These are phyloP conservation scores for Oscheius sp. DNA, from an alignment of 2,888 invertebrate genomes.

Conservation along the genomic window DNA sequence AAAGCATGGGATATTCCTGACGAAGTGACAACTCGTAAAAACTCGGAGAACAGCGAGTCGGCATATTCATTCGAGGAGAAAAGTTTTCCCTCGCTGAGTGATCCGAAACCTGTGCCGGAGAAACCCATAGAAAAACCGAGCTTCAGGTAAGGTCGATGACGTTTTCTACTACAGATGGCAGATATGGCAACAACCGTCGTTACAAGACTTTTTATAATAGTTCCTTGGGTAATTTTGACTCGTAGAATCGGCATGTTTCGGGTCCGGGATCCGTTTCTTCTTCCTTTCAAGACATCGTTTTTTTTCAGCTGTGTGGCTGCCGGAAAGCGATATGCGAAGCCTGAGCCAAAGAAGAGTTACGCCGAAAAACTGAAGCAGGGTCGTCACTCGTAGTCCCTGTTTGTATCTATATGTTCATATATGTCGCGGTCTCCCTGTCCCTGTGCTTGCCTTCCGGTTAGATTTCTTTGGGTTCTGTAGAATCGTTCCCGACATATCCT, in stretches of 20 bases:
- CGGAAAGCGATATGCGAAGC: constrained; percentile 32
- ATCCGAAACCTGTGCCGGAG: constrained; percentile 45
- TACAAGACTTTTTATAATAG: too few species aligned
- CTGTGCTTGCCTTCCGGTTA: constrained; percentile 5
- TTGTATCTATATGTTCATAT: not conserved
- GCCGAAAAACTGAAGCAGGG: constrained; percentile 47
- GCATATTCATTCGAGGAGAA: constrained; percentile 54
- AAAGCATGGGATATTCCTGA: constrained; percentile 6
- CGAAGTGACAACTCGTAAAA: not conserved
- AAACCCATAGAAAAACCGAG: constrained; percentile 44
- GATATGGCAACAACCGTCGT: too few species aligned
- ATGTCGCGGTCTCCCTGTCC: not conserved
- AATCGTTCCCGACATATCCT: constrained; percentile 1
- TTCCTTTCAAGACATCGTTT: too few species aligned
- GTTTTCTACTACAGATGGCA: too few species aligned
- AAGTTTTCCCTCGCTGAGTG: constrained; percentile 57
- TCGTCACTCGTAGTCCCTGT: not conserved
- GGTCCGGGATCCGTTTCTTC: too few species aligned
- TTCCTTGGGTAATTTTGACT: not conserved
- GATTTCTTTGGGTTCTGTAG: constrained; percentile 10
- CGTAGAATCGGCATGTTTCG: not conserved
- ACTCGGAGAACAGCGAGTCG: constrained; percentile 19
- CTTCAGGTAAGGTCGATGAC: constrained; percentile 54
- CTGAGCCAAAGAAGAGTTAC: constrained; percentile 46
- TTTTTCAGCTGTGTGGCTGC: constrained; percentile 35